These are phyloP conservation scores for Dasysyrphus albostriatus DNA, from an alignment of 2,888 invertebrate genomes.

Conservation along the genomic window DNA sequence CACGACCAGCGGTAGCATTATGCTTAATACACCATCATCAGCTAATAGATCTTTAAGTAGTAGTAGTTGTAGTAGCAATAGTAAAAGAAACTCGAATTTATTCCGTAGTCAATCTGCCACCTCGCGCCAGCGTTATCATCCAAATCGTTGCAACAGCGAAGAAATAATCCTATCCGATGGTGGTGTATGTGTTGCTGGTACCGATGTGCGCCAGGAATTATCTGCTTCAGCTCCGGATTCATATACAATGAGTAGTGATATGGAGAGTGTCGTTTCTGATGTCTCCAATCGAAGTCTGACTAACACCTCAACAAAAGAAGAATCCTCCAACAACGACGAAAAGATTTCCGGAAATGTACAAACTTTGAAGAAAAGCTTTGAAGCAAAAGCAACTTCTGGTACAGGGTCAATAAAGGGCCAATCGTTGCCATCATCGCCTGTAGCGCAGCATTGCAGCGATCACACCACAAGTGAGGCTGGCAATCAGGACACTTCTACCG, in stretches of 20 bases:
- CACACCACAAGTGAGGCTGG: constrained; percentile 62
- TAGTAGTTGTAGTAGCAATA: constrained; percentile 71
- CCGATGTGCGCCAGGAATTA: constrained; percentile 79
- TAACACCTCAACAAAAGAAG: constrained; percentile 45
- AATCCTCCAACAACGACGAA: constrained; percentile 77
- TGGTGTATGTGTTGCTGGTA: constrained; percentile 14
- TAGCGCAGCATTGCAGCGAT: constrained; percentile 83
- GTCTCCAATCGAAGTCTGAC: constrained; percentile 30
- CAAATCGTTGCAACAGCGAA: constrained; percentile 83
- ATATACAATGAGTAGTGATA: constrained; percentile 79
- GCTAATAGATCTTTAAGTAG: constrained; percentile 68
- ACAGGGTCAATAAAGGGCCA: constrained; percentile 82
- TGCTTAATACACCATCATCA: constrained; percentile 57
- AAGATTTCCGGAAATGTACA: constrained; percentile 90
- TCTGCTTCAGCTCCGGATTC: constrained; percentile 87
- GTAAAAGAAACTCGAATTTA: constrained; percentile 79
- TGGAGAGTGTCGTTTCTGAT: constrained; percentile 78
- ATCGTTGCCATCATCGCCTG: constrained; percentile 87
- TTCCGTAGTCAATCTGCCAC: constrained; percentile 82
- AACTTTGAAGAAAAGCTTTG: constrained; percentile 94
- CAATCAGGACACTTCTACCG: constrained; percentile 53
- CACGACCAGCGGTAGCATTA: constrained; percentile 59
- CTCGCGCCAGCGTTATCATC: constrained; percentile 79
- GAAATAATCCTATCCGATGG: constrained; percentile 80
- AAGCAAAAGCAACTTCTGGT: constrained; percentile 87